Evolutionary conservation across 2,888 invertebrate species (phyloP).

Genomic region (Hypolimnas misippus): DNA sequence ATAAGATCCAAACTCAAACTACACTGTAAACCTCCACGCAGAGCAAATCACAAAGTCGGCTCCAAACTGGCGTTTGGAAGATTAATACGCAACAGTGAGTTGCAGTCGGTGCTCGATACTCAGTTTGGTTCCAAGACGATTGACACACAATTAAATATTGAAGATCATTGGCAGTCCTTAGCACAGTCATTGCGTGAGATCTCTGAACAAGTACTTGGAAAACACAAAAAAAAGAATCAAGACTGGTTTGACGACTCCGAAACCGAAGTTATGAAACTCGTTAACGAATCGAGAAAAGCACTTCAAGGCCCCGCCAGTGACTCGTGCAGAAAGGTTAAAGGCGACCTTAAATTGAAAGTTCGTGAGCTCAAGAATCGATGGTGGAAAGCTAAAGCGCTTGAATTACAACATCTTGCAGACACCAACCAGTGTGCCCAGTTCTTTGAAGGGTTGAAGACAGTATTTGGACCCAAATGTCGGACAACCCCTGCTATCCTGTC

Average conservation of each 20-base stretch:
- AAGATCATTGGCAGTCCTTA: not conserved
- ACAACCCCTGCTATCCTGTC: conserved; percentile 27
- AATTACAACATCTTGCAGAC: conserved; percentile 36
- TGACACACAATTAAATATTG: not conserved
- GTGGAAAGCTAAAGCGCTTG: conserved; percentile 35
- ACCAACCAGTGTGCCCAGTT: conserved; percentile 18
- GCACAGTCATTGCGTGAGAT: not conserved
- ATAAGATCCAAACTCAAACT: conserved; percentile 33
- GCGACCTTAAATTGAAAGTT: conserved; percentile 19
- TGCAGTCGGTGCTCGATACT: not conserved
- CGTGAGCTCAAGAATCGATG: conserved; percentile 36
- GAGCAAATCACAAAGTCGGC: conserved; percentile 29
- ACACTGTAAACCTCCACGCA: conserved; percentile 20
- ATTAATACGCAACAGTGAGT: conserved; percentile 1
- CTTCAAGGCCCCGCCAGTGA: not conserved
- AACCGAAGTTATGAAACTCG: conserved; percentile 26
- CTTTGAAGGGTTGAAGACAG: conserved; percentile 27
- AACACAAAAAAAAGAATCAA: conserved; percentile 29
- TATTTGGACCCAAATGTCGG: conserved; percentile 29
- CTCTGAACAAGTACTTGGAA: conserved; percentile 16
- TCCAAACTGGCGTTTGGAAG: conserved; percentile 6
- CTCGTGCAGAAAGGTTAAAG: not conserved
- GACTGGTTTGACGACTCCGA: conserved; percentile 39
- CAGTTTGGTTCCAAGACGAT: not conserved
- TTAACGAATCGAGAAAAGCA: conserved; percentile 10